phyloP scores from a whole-genome alignment of 2,113 vertebrate species.

The Bubalus kerabau region DNA sequence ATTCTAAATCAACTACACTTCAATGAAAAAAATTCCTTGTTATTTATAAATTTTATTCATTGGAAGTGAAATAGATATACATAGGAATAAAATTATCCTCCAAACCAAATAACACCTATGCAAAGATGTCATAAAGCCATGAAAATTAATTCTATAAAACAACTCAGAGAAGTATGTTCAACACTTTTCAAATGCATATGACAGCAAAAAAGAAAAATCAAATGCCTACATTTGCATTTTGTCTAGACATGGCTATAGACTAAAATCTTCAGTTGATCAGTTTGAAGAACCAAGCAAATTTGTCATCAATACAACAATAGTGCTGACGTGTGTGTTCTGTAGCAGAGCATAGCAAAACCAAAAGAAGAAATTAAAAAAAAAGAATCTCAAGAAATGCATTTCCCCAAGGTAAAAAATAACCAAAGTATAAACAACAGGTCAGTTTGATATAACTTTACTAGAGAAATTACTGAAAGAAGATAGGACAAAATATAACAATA shows the following conservation, averaged over 20 bases:
- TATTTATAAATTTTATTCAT: neutral
- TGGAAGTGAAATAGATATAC: neutral
- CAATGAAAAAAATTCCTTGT: neutral
- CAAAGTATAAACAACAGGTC: neutral
- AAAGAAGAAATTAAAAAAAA: neutral
- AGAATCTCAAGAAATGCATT: neutral
- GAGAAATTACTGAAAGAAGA: neutral
- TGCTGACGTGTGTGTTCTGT: neutral
- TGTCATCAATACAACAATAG: neutral
- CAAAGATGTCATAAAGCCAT: neutral
- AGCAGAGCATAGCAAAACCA: neutral
- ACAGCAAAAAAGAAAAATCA: neutral
- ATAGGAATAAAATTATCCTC: neutral
- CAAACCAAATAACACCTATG: neutral
- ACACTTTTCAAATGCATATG: neutral
- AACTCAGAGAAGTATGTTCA: neutral
- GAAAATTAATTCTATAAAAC: conserved; percentile 2
- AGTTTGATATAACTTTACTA: neutral
- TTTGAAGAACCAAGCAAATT: neutral
- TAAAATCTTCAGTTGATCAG: neutral
- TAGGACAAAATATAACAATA: neutral
- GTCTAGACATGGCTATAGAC: neutral
- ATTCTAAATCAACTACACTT: neutral
- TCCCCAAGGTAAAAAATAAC: neutral
- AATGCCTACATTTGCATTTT: conserved; percentile 26